Percentiles rank a stretch among this genome's conserved stretches.
phyloP scores from a whole-genome alignment of 2,797 vertebrate genomes.

The Gymnothorax reevesii region DNA sequence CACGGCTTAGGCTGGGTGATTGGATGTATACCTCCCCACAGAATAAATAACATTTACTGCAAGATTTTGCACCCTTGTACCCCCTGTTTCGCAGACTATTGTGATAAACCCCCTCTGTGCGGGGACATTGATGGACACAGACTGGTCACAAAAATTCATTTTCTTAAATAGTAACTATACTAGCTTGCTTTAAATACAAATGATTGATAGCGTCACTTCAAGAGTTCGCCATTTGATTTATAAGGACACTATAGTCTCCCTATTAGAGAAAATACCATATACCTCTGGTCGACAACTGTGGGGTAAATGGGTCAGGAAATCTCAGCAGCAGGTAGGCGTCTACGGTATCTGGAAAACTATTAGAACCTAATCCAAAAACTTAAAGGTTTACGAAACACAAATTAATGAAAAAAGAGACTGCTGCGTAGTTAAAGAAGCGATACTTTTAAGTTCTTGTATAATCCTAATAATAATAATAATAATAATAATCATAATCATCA shows the following conservation, averaged over 20 bases:
- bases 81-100: background rate
- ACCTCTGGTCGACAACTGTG: background rate
- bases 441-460: background rate
- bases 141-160: too few species aligned
- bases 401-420: background rate
- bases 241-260: background rate
- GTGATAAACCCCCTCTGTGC: background rate
- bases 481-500: background rate
- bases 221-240: background rate
- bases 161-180: background rate
- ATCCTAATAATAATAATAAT: background rate
- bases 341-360: background rate
- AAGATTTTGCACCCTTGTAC: background rate
- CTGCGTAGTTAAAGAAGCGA: background rate
- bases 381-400: background rate
- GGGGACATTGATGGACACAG: background rate
- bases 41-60: too few species aligned
- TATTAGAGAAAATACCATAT: background rate
- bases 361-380: background rate
- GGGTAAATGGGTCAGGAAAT: background rate
- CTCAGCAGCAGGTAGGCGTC: background rate
- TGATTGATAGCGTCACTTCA: background rate
- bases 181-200: background rate
- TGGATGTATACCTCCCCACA: too few species aligned
- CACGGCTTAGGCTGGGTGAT: too few species aligned